These are phyloP conservation scores for Dexiosoma caninum DNA, from an alignment of 2,888 invertebrate genomes.

Conservation along the genomic window DNA sequence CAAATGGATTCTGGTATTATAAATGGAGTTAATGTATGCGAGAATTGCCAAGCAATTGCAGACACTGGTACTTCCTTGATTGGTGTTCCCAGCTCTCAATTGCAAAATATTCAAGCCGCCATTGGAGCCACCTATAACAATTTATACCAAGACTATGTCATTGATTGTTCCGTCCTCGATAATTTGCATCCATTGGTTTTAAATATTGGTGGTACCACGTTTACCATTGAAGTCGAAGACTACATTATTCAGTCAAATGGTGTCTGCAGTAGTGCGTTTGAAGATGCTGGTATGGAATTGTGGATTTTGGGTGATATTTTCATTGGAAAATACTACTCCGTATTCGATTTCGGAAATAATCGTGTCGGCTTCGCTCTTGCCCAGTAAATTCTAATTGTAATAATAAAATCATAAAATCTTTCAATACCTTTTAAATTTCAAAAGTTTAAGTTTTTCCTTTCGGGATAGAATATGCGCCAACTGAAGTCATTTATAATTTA, in stretches of 20 bases:
- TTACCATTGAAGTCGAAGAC: constrained; percentile 86
- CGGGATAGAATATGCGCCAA: too few species aligned
- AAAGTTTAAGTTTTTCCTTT: too few species aligned
- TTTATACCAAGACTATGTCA: constrained; percentile 69
- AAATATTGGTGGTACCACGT: constrained; percentile 84
- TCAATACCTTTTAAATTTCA: too few species aligned
- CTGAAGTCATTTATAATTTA: too few species aligned
- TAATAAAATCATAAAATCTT: too few species aligned
- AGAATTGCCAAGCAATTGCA: constrained; percentile 92
- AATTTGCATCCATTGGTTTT: constrained; percentile 88
- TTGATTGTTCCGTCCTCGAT: constrained; percentile 88
- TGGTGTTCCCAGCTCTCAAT: constrained; percentile 89
- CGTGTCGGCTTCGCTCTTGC: constrained; percentile 87
- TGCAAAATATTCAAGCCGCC: constrained; percentile 85
- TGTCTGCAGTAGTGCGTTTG: constrained; percentile 93
- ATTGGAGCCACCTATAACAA: constrained; percentile 83
- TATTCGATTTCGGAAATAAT: constrained; percentile 92
- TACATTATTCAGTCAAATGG: constrained; percentile 83
- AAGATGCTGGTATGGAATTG: constrained; percentile 82
- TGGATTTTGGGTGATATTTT: constrained; percentile 99
- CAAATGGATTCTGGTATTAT: constrained; percentile 84
- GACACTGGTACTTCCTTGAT: constrained; percentile 97
- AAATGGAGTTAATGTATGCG: constrained; percentile 81
- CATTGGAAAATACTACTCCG: constrained; percentile 95
- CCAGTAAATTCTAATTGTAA: constrained; percentile 3